Conservation (phyloP, 2,797 vertebrate genomes). For the Sternotherus odoratus region DNA sequence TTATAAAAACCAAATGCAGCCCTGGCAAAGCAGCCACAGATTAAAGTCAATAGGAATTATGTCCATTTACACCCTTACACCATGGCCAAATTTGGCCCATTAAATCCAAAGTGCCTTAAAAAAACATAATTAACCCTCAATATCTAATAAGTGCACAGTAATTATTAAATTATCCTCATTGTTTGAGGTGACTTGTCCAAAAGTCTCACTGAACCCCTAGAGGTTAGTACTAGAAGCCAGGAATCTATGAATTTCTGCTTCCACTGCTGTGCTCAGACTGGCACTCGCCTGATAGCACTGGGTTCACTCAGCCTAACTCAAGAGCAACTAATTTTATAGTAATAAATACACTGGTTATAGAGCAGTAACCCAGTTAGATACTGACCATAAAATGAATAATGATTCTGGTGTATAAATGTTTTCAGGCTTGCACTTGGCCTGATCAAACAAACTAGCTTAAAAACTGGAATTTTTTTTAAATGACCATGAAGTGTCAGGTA, state of each 20-base stretch:
- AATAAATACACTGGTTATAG: background rate
- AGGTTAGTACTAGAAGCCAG: background rate
- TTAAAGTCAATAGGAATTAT: rapidly evolving
- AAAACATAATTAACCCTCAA: background rate
- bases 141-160: background rate
- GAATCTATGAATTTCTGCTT: background rate
- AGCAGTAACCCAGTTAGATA: background rate
- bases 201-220: background rate
- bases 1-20: too few relatives aligned
- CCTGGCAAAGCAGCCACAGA: background rate
- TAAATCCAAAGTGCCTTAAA: background rate
- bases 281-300: background rate
- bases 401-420: background rate
- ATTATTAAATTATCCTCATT: background rate
- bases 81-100: background rate
- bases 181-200: background rate
- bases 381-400: background rate
- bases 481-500: rapidly evolving
- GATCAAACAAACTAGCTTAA: background rate
- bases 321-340: background rate
- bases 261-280: background rate
- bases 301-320: background rate
- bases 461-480: background rate
- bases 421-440: background rate
- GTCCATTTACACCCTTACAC: background rate